Conservation (phyloP, 2,888 invertebrate species). For the Linyphia triangularis region DNA sequence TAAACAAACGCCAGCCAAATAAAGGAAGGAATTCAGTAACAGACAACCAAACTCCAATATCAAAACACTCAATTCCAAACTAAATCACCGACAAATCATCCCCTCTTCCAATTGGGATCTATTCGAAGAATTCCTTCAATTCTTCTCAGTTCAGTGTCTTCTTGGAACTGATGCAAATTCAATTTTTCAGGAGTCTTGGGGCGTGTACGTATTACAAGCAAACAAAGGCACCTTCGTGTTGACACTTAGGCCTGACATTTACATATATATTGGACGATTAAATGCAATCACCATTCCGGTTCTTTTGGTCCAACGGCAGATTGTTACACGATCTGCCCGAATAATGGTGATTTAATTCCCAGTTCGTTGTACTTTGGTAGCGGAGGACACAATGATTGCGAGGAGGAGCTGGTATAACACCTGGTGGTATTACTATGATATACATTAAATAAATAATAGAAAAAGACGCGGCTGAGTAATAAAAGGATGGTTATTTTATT, state of each 20-base stretch:
- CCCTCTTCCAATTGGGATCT: too few relatives aligned
- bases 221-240: constrained; percentile 37
- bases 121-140: neutral
- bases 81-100: too few relatives aligned
- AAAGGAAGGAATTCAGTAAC: too few relatives aligned
- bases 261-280: constrained; percentile 71
- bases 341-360: constrained; percentile 39
- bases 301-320: constrained; percentile 1
- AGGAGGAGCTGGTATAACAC: too few relatives aligned
- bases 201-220: constrained; percentile 1
- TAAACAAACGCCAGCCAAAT: too few relatives aligned
- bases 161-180: constrained; percentile 15
- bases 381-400: too few relatives aligned
- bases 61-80: too few relatives aligned
- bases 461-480: too few relatives aligned
- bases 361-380: constrained; percentile 28
- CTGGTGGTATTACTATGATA: too few relatives aligned
- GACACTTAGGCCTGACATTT: constrained; percentile 34
- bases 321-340: neutral
- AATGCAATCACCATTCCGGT: constrained; percentile 24
- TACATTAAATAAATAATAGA: too few relatives aligned
- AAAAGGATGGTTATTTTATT: too few relatives aligned
- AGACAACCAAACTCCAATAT: too few relatives aligned
- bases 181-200: constrained; percentile 3
- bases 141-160: neutral